Evolutionary conservation across 35 echinoderm and acorn worm species (phyloP).

Genomic region (Lytechinus pictus): DNA sequence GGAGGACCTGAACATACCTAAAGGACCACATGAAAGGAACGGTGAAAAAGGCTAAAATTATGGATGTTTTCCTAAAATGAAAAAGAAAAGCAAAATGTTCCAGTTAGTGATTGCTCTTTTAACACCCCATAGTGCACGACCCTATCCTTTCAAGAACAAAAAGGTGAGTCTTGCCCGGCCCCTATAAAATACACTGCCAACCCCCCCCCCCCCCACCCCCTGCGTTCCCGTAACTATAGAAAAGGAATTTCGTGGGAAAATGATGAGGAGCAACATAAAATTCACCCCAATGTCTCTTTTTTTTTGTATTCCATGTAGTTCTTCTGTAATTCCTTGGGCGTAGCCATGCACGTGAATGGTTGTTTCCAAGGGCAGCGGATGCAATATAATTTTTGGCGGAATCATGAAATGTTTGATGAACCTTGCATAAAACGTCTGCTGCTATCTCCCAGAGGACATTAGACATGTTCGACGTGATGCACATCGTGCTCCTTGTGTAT

Average conservation of each 20-base stretch:
- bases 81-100: too few relatives aligned
- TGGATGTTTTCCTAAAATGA: neutral
- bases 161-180: too few relatives aligned
- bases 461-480: neutral
- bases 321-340: neutral
- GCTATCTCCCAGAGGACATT: neutral
- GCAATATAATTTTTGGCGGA: neutral
- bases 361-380: neutral
- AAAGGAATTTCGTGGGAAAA: neutral
- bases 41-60: neutral
- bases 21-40: too few relatives aligned
- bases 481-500: neutral
- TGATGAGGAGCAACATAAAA: neutral
- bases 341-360: neutral
- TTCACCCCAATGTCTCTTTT: neutral
- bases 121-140: too few relatives aligned
- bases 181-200: too few relatives aligned
- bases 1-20: too few relatives aligned
- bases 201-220: too few relatives aligned
- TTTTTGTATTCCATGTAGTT: neutral
- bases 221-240: too few relatives aligned
- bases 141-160: too few relatives aligned
- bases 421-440: conserved; percentile 17
- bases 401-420: neutral
- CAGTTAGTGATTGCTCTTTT: too few relatives aligned